Conservation (phyloP, 2,888 invertebrate genomes). For the Cerceris rybyensis region DNA sequence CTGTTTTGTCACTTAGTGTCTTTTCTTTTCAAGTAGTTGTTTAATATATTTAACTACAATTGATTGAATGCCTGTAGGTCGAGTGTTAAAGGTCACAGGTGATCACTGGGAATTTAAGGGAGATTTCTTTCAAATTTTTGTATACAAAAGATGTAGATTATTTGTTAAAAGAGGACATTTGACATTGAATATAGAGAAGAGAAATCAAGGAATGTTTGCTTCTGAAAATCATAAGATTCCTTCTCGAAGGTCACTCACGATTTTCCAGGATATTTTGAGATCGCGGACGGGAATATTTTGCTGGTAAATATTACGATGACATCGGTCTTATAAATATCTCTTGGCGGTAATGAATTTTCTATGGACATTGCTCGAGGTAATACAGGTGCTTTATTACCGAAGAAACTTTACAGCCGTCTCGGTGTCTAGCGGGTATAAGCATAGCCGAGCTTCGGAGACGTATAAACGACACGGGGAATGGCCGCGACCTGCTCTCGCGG, state of each 20-base stretch:
- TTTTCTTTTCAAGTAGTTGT: too few species aligned
- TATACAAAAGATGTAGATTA: too few species aligned
- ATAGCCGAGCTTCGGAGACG: conserved; percentile 65
- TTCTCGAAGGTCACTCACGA: conserved; percentile 5
- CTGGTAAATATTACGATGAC: conserved; percentile 35
- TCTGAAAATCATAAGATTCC: too few species aligned
- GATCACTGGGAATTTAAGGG: too few species aligned
- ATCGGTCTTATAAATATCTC: conserved; percentile 40
- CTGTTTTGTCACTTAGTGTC: too few species aligned
- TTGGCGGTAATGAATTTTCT: conserved; percentile 48
- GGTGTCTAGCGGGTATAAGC: conserved; percentile 40
- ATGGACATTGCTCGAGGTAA: conserved; percentile 37
- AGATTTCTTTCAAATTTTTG: too few species aligned
- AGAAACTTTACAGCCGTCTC: conserved; percentile 47
- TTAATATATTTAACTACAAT: too few species aligned
- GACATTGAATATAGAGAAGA: too few species aligned
- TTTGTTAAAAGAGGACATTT: too few species aligned
- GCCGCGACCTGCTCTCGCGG: conserved; percentile 74
- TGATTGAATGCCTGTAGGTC: too few species aligned
- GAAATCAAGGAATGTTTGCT: too few species aligned
- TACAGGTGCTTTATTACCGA: conserved; percentile 54
- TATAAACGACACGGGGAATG: conserved; percentile 55
- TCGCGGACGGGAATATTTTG: conserved; percentile 1
- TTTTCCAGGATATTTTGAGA: conserved; percentile 21
- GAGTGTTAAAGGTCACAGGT: too few species aligned